These are phyloP conservation scores for Oenanthe oenanthe DNA, from an alignment of 2,113 vertebrate species.

Conservation along the genomic window DNA sequence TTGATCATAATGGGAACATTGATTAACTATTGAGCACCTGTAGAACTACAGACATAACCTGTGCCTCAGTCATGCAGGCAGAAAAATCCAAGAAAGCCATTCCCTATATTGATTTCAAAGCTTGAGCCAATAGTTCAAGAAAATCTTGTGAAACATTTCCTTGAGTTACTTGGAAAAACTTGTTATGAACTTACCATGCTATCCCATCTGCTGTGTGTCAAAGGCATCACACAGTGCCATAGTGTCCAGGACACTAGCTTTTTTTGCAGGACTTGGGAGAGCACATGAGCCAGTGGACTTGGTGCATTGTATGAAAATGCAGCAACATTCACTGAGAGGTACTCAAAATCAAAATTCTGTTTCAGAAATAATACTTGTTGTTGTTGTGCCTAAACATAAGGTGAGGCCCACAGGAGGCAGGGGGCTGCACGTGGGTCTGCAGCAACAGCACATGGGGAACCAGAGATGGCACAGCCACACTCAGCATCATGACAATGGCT, in stretches of 20 bases:
- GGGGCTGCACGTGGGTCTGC: fast-evolving
- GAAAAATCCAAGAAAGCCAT: background rate
- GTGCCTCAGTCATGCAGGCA: background rate
- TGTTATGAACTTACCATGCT: background rate
- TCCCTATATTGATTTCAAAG: background rate
- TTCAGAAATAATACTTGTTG: background rate
- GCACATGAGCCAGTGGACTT: background rate
- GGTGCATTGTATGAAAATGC: background rate
- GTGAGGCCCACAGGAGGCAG: too few relatives aligned
- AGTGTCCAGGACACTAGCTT: background rate
- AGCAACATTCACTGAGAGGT: background rate
- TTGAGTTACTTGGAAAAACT: background rate
- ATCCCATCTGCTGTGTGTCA: background rate
- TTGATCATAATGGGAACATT: background rate
- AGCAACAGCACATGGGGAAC: fast-evolving
- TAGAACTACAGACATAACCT: background rate
- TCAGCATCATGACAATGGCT: background rate
- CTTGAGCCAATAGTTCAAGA: background rate
- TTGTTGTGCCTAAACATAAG: background rate
- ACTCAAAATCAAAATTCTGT: background rate
- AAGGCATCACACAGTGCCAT: background rate
- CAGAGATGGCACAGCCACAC: background rate
- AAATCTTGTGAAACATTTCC: background rate
- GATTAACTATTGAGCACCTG: background rate
- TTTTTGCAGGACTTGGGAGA: background rate